Evolutionary conservation across 1,140 invertebrate genomes (phyloP), one percentile per base, ranked within the genome.

Genomic region (Parasteatoda tepidariorum): DNA sequence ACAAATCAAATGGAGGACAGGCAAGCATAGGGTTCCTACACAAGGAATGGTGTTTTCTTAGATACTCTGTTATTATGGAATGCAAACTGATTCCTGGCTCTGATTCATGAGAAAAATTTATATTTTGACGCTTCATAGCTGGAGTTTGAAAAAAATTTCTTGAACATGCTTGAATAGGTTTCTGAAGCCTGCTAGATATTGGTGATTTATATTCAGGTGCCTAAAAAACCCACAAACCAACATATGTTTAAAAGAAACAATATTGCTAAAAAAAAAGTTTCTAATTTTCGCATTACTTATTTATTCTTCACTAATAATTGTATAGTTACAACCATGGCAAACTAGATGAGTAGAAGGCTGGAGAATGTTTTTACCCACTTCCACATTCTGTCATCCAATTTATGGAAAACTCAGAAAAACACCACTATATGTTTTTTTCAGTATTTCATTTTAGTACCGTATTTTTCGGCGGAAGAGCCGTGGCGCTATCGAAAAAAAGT

Each of bases 41-140:
- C 11, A 88, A 83, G 5, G 90, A 88, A 86, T 92, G 91, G 84
- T 99, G 97, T 90, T 98, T 97, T 57, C 96, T 94, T 54, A 98
- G 91, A 90, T 98, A 99, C 89, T 97, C 96, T 0, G 95, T 98
- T 54, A 99, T 95, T 88, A 99, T 98, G 31, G 94, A 94, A 88
- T 98, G 95, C 26, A 99, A 90, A 0, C 94, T 94, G 24, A 96
- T 92, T 2, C 88, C 88, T 82, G 86, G 91, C 85, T 86, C 88
- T 85, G 85, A 59, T 15, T 61, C 68, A 66, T 55, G 73, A 30
- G 81, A 41, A 61, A 22, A 70, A 38, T 26, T 28, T 11, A 15
- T 33, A 3, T 18, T 28, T 28, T 73, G 57, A 22, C 54, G n/a
- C 33, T 86, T 87, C 75, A 85, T 79, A 13, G 86, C 74, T 24